Evolutionary conservation across 2,113 vertebrate species (phyloP).

Genomic region (Melanotaenia duboulayi): DNA sequence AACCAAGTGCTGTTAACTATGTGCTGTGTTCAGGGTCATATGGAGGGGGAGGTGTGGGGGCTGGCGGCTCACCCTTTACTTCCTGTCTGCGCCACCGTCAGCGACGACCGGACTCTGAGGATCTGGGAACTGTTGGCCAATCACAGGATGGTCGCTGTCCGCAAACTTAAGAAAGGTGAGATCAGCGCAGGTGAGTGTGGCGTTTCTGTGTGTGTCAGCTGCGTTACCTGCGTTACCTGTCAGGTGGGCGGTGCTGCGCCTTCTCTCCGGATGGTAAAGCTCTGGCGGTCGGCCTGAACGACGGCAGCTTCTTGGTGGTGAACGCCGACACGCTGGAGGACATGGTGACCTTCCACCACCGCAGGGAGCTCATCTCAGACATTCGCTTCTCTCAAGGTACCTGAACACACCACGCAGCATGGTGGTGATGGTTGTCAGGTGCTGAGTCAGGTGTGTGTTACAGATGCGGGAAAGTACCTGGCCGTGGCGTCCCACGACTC

Average conservation of each 20-base stretch:
- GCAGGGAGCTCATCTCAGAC: conserved; percentile 96
- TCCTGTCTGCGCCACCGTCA: conserved; percentile 95
- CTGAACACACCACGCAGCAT: conserved; percentile 12
- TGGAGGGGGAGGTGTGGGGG: conserved; percentile 98
- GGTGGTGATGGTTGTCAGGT: background rate
- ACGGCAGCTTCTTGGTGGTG: conserved; percentile 97
- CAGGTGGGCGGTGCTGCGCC: conserved; percentile 95
- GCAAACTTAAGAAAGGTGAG: conserved; percentile 97
- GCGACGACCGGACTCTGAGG: conserved; percentile 94
- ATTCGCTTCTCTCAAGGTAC: conserved; percentile 96
- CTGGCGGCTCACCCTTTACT: conserved; percentile 93
- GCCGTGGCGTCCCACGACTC: conserved; percentile 98
- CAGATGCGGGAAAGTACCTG: conserved; percentile 95
- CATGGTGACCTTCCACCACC: conserved; percentile 98
- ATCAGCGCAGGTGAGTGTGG: too few species aligned
- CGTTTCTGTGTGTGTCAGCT: too few species aligned
- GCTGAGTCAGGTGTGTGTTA: conserved; percentile 18
- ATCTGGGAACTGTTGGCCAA: conserved; percentile 97
- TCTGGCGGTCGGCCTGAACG: conserved; percentile 94
- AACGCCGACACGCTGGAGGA: conserved; percentile 98
- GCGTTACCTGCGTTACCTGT: background rate
- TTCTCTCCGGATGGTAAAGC: conserved; percentile 98
- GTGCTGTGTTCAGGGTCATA: conserved; percentile 88
- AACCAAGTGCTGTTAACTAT: too few species aligned
- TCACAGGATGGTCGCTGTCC: conserved; percentile 97